These are phyloP conservation scores for Megaceryle torquata DNA, from an alignment of 2,113 vertebrate genomes.

Conservation along the genomic window DNA sequence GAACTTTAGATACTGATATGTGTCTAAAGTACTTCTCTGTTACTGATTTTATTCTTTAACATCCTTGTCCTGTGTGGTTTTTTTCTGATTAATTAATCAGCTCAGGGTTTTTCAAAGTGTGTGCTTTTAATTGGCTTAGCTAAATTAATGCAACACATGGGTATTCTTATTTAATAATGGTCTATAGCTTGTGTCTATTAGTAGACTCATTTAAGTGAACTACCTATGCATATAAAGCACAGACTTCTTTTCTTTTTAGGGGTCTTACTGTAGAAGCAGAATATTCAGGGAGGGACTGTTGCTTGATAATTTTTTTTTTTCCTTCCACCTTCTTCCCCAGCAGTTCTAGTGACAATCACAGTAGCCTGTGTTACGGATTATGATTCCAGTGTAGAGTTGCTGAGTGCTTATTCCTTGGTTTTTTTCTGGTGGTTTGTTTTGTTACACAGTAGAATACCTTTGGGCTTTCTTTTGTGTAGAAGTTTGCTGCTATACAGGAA, in stretches of 20 bases:
- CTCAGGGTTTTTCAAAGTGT: neutral
- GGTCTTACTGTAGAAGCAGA: neutral
- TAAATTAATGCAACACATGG: neutral
- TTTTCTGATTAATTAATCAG: constrained; percentile 2
- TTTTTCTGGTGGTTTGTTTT: neutral
- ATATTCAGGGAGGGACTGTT: accelerated
- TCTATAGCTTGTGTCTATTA: neutral
- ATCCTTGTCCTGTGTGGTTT: neutral
- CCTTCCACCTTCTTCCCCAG: neutral
- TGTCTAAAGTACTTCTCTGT: neutral
- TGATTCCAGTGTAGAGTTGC: neutral
- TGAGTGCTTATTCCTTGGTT: neutral
- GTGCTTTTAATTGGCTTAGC: neutral
- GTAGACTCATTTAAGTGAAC: neutral
- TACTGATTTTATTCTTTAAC: neutral
- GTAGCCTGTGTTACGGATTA: neutral
- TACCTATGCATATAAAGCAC: neutral
- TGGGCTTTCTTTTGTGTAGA: neutral
- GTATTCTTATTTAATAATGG: constrained; percentile 9
- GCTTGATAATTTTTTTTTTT: neutral
- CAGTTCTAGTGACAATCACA: neutral
- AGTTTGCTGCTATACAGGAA: neutral
- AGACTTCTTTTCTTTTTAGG: neutral
- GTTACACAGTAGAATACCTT: neutral
- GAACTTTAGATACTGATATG: neutral